Conservation (phyloP, 2,797 vertebrate species). For the Anabacerthia variegaticeps region DNA sequence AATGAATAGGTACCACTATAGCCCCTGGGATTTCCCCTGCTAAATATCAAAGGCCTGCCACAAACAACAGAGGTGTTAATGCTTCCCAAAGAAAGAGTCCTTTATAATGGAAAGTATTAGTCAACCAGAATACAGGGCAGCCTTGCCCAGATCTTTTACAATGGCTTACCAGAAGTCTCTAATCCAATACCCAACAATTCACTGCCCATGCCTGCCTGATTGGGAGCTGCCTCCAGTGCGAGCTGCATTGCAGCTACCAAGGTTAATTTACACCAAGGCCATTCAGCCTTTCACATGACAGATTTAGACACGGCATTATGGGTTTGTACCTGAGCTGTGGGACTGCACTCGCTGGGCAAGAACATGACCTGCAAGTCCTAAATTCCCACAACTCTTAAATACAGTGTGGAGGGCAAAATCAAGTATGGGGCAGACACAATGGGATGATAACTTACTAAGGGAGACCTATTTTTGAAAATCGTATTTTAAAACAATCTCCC, state of each 20-base stretch:
- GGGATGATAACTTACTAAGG: background rate
- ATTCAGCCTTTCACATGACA: rapidly evolving
- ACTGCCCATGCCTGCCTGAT: background rate
- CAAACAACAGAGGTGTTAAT: background rate
- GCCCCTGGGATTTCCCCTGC: slow-evolving; percentile 51
- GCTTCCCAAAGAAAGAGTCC: slow-evolving; percentile 18
- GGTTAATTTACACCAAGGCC: background rate
- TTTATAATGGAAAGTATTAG: slow-evolving; percentile 38
- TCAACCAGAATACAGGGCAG: background rate
- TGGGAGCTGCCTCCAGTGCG: background rate
- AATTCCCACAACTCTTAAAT: background rate
- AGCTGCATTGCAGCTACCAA: background rate
- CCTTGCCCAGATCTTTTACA: background rate
- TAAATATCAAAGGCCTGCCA: slow-evolving; percentile 45
- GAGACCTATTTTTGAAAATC: background rate
- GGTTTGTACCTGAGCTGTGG: background rate
- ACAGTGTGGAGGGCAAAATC: background rate
- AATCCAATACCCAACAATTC: background rate
- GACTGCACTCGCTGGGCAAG: background rate
- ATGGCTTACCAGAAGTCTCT: background rate
- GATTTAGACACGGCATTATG: background rate
- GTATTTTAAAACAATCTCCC: background rate
- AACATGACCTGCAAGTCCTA: background rate
- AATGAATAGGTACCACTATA: background rate
- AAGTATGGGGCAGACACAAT: background rate